Base-by-base conservation (phyloP, 2,113 vertebrate genomes). In the Ibidorhyncha struthersii region DNA sequence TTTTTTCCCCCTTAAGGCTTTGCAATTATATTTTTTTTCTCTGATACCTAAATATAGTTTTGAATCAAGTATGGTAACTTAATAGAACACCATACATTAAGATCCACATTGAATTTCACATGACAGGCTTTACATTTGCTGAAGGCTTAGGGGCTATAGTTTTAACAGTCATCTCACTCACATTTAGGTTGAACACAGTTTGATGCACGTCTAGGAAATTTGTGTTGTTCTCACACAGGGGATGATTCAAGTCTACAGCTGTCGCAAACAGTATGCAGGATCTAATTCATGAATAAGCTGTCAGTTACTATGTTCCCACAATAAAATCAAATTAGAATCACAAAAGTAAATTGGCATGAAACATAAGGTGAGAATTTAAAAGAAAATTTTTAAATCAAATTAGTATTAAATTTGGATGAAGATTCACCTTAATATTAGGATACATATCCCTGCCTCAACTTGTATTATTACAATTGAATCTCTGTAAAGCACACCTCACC, bases 221-320 rank as follows among this genome's bases (percentile, higher is more conserved):
- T 91, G 71, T 96, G 89, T 92, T 98, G 96, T 97, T 71, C 80
- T 96, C 82, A 76, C 62, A 74, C 62, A 91, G 73, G 56, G 81
- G 15, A 86, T 97, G 89, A 97, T 97, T 98, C 89, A 91, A 96
- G 88, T 49, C 85, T 97, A 97, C 97, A 97, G 96, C 97, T 98
- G 97, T 98, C 96, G 29, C 67, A 97, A 96, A 91, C 80, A 94
- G 88, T 91, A 95, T 95, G 82, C 30, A 85, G 77, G 82, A 83
- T 84, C 94, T 81, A 85, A 84, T 95, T 95, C 90, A 86, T 84
- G 84, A 95, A 84, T 88, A 86, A 93, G 53, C 85, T 95, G 93
- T 95, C 96, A 95, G 80, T 96, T 96, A 86, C 62, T 95, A 9
- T 82, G 66, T 80, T 89, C 70, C 69, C 56, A 83, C 80, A 95